Percentiles rank a stretch among this genome's conserved stretches.
Evolutionary conservation across 2,888 invertebrate genomes (phyloP).

Genomic region (Caenorhabditis sp.): DNA sequence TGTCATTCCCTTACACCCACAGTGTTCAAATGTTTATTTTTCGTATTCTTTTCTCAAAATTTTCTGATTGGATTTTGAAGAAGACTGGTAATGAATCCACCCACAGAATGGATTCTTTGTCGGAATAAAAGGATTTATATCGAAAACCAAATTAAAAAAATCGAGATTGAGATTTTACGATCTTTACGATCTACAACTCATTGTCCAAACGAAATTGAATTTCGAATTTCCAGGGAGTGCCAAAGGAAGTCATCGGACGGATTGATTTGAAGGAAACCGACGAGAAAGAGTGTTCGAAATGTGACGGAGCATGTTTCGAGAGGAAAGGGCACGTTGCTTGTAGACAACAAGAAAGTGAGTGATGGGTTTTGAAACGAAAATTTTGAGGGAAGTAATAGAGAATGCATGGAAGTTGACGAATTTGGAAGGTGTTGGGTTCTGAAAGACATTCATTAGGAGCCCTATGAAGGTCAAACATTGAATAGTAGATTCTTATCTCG

Average conservation of each 20-base stretch:
- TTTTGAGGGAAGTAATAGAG: background rate
- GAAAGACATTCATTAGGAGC: constrained; percentile 14
- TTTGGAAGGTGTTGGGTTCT: background rate
- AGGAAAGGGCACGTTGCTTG: constrained; percentile 33
- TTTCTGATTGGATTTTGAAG: constrained; percentile 5
- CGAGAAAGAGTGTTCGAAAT: constrained; percentile 40
- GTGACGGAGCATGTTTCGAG: constrained; percentile 59
- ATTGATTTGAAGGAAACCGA: constrained; percentile 43
- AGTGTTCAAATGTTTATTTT: constrained; percentile 30
- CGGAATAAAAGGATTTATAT: background rate
- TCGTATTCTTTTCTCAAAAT: background rate
- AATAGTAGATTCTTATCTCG: constrained; percentile 8
- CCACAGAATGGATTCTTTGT: background rate
- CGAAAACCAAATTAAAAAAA: background rate
- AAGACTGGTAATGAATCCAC: background rate
- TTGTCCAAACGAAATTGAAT: background rate
- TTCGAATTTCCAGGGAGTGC: constrained; percentile 53
- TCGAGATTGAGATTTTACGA: constrained; percentile 6
- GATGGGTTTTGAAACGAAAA: constrained; percentile 24
- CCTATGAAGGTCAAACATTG: constrained; percentile 24
- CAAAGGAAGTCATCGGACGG: constrained; percentile 23
- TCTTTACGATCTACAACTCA: background rate
- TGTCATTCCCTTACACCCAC: constrained; percentile 6
- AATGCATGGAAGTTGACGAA: constrained; percentile 45
- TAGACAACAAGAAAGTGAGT: constrained; percentile 48